Base-by-base conservation (phyloP, 2,113 vertebrate species). In the Microcebus murinus region DNA sequence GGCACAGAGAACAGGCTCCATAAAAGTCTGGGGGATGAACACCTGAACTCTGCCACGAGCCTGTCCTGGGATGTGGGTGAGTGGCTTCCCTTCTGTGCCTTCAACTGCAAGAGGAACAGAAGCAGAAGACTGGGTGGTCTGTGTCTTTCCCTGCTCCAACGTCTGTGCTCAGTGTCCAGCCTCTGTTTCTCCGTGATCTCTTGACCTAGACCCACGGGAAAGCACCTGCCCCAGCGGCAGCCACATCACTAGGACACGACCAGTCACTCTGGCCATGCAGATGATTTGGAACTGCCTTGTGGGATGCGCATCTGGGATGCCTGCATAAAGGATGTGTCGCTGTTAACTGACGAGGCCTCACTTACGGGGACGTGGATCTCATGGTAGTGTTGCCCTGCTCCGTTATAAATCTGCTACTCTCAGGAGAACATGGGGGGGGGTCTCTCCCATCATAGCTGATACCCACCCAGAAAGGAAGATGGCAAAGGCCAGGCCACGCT, bases 311-410 rank as follows among this genome's bases (percentile, higher is more conserved):
- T 23, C 95, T 77, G 45, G 67, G 71, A 93, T 80, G 92, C 92
- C 90, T 94, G 71, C 73, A 80, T 91, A 85, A 95, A 98, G 95
- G 92, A 52, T 14, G 48, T 65, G 52, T 74, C 95, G 83, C 92
- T 91, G 95, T 80, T 93, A 85, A 85, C 87, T 61, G 94, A 95
- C n/a, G 70, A 96, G 91, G 39, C 77, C 96, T 92, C 39, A 50
- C 14, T 96, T 98, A 95, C 31, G 59, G 12, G 59, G 65, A 45
- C 55, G 1, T 52, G 15, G 48, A 45, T 82, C 74, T 95, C 82
- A 96, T 89, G 91, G 92, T 31, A 55, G 91, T 86, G 81, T 96
- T 92, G 93, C 68, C 90, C 97, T 88, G 77, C 18, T 65, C 59
- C 71, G 45, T 84, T 70, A 50, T 25, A 85, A 20, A 52, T 91